Base-by-base conservation (phyloP, 2,113 vertebrate species). In the Butastur rufipennis region DNA sequence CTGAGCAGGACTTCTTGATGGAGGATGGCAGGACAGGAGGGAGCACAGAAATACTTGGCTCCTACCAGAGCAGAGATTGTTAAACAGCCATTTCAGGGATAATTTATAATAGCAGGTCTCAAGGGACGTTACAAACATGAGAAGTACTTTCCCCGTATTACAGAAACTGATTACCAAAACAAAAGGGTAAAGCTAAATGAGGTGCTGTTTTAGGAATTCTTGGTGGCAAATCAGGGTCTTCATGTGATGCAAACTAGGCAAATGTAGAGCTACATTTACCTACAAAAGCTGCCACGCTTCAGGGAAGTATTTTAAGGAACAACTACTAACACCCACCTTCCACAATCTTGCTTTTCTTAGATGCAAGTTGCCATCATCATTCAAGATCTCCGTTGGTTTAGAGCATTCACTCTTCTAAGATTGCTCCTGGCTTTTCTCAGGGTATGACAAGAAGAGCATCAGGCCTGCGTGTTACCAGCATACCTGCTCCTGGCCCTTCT, bases 401-500 rank as follows among this genome's bases (percentile, higher is more conserved):
- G 14, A 84, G 36, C 26, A 52, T 81, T 75, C 48, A 23, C 8
- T 55, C 43, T 52, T 42, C 38, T 56, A 47, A 58, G 40, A 34
- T 26, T 45, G 36, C 22, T 75, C 14, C 52, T 70, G 61, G 0
- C 19, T 92, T 90, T 93, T 43, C 34, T 43, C 36, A 56, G 26
- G 16, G 10, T 48, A 34, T 45, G 75, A 42, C 15, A 20, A 86
- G 52, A 68, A 67, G 19, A 62, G 20, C 27, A 29, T 3, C n/a
- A 20, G 45, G 29, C 26, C 29, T 2, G 2, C 5, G 10, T 45
- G 11, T 63, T 72, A 23, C 5, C 1, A 7, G 2, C 34, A 56
- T 10, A 23, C 2, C 13, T 38, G 52, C n/a, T 93, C 21, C 73
- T 48, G 56, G 43, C 11, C 29, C 72, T 71, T 67, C n/a, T 81